These are phyloP conservation scores for Megaustenia siamemsis DNA, from an alignment of 2,888 invertebrate genomes.

Conservation along the genomic window DNA sequence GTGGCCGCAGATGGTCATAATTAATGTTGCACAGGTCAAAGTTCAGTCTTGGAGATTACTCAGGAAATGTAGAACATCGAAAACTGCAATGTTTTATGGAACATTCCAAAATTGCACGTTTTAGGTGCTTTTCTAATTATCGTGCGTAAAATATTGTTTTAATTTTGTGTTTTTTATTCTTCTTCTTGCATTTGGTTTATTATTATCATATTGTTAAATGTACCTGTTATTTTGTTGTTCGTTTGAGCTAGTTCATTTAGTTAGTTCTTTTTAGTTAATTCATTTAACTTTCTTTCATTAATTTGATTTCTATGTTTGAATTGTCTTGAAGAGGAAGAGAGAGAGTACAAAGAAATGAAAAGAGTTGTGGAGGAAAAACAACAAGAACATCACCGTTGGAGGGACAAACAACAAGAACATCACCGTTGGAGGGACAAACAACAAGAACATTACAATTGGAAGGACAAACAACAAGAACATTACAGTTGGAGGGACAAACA, in stretches of 20 bases:
- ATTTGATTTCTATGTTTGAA: not conserved
- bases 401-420: no score
- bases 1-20: not conserved
- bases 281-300: not conserved
- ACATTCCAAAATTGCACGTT: not conserved
- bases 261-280: not conserved
- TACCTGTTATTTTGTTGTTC: not conserved
- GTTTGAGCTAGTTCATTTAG: not conserved
- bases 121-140: not conserved
- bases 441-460: no score
- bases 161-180: not conserved
- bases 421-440: no score
- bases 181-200: not conserved
- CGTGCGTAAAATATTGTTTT: not conserved
- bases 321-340: not conserved
- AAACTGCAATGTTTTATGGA: not conserved
- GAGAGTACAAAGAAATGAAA: not conserved
- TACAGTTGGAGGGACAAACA: no score
- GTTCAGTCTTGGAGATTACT: not conserved
- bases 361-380: not conserved
- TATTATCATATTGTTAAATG: not conserved
- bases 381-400: no score
- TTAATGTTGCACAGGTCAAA: slow-evolving; percentile 8
- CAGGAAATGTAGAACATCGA: not conserved
- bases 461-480: no score